A percentile compares a stretch with the other conserved stretches of the same genome.
These are phyloP conservation scores for Encarsia formosa DNA, from an alignment of 2,888 invertebrate genomes.

Conservation along the genomic window DNA sequence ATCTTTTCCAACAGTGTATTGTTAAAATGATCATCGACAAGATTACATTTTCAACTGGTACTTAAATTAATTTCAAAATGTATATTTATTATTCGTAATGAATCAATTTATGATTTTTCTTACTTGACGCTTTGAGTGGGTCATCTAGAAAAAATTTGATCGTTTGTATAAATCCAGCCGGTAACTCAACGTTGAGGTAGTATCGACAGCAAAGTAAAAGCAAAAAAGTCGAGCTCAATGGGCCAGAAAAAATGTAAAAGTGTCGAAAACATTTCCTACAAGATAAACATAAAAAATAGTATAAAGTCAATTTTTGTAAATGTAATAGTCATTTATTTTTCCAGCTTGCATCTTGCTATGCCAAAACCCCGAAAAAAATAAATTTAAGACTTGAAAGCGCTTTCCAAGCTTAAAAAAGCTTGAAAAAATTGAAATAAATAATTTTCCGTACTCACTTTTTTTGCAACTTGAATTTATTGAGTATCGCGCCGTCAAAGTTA, in stretches of 20 bases:
- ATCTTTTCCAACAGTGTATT: constrained; percentile 68
- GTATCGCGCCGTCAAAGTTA: constrained; percentile 51
- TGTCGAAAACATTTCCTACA: constrained; percentile 65
- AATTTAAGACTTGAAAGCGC: no score
- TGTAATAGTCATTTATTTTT: no score
- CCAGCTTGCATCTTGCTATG: no score
- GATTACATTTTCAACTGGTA: constrained; percentile 58
- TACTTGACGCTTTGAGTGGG: constrained; percentile 53
- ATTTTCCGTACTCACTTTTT: constrained; percentile 61
- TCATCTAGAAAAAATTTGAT: constrained; percentile 52
- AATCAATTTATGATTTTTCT: constrained; percentile 4
- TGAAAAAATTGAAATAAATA: constrained; percentile 2
- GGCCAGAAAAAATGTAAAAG: constrained; percentile 70
- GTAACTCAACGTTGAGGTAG: constrained; percentile 53
- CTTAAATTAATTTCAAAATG: no score
- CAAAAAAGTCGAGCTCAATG: constrained; percentile 56
- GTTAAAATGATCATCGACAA: constrained; percentile 62
- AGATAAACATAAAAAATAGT: no score
- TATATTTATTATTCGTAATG: no score
- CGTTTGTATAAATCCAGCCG: constrained; percentile 52
- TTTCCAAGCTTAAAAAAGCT: constrained; percentile 7
- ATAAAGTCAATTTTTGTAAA: no score
- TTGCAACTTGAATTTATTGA: constrained; percentile 62
- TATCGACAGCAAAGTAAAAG: constrained; percentile 55
- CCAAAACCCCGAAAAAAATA: no score